Evolutionary conservation across 2,113 vertebrate species (phyloP).

Genomic region (Heliornis fulica): DNA sequence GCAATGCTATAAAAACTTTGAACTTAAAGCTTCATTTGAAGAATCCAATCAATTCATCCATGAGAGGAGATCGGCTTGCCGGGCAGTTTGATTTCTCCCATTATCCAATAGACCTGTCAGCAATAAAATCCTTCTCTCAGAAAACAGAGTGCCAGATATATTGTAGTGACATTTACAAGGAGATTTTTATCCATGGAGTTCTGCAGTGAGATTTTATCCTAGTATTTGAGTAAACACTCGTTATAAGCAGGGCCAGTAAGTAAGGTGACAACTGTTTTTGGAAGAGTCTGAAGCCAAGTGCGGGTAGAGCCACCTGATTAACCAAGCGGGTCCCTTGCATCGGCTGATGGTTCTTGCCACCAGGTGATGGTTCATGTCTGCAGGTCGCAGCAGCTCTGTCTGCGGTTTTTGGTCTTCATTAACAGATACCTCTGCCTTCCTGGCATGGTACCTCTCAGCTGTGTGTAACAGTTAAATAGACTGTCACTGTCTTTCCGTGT

Average conservation of each 20-base stretch:
- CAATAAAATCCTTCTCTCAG: not conserved
- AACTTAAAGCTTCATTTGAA: not conserved
- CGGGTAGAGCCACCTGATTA: not conserved
- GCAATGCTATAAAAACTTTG: not conserved
- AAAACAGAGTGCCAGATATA: not conserved
- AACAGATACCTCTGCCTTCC: not conserved
- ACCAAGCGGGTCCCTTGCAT: rapidly evolving
- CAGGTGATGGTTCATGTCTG: not conserved
- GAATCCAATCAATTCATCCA: not conserved
- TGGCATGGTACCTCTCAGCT: not conserved
- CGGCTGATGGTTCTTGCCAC: rapidly evolving
- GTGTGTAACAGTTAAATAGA: not conserved
- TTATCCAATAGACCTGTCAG: not conserved
- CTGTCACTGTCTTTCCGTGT: not conserved
- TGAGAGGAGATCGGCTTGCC: not conserved
- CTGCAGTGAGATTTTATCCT: not conserved
- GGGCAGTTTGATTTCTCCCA: not conserved
- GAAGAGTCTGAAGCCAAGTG: not conserved
- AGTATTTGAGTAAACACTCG: not conserved
- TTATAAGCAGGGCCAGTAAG: not conserved
- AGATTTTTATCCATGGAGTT: not conserved
- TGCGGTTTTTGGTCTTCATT: not conserved
- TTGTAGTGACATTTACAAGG: not conserved
- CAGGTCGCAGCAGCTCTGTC: not conserved
- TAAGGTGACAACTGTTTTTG: not conserved